Conservation (phyloP, 1,140 invertebrate species). For the Drosophila navojoa region DNA sequence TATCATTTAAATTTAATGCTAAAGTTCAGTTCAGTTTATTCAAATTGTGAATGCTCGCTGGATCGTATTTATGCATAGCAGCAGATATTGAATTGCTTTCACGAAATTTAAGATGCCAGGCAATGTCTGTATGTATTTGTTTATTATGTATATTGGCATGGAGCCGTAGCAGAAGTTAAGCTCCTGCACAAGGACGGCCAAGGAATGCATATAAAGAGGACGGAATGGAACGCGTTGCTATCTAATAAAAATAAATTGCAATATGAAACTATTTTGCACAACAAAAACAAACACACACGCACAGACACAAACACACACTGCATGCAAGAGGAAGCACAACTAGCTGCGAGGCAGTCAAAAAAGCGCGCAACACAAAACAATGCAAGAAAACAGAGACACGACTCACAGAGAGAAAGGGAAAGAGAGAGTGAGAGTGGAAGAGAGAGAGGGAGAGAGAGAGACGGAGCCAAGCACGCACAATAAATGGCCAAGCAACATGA, state of each 20-base stretch:
- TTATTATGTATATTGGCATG: constrained; percentile 14
- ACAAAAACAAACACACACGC: not conserved
- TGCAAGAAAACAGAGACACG: too few relatives aligned
- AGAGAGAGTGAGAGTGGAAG: not conserved
- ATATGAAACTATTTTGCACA: constrained; percentile 65
- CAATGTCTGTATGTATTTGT: constrained; percentile 1
- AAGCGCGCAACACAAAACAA: too few relatives aligned
- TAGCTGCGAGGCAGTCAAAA: too few relatives aligned
- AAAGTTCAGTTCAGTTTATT: constrained; percentile 50
- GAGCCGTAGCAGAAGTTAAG: constrained; percentile 21
- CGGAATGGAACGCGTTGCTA: constrained; percentile 12
- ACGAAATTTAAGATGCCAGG: constrained; percentile 16
- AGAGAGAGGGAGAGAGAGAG: too few relatives aligned
- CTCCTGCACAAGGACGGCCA: constrained; percentile 16
- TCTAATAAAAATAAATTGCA: constrained; percentile 71
- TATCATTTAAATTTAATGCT: constrained; percentile 77
- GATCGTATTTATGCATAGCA: constrained; percentile 27
- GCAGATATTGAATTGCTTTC: constrained; percentile 9
- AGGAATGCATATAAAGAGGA: constrained; percentile 43
- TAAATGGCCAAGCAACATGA: constrained; percentile 36
- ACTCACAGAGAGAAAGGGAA: not conserved
- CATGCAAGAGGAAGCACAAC: not conserved
- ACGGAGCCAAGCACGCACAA: not conserved
- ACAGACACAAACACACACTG: constrained; percentile 1
- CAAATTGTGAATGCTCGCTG: constrained; percentile 37